Evolutionary conservation across 2,113 vertebrate species (phyloP).

Genomic region (Lophura nycthemera): DNA sequence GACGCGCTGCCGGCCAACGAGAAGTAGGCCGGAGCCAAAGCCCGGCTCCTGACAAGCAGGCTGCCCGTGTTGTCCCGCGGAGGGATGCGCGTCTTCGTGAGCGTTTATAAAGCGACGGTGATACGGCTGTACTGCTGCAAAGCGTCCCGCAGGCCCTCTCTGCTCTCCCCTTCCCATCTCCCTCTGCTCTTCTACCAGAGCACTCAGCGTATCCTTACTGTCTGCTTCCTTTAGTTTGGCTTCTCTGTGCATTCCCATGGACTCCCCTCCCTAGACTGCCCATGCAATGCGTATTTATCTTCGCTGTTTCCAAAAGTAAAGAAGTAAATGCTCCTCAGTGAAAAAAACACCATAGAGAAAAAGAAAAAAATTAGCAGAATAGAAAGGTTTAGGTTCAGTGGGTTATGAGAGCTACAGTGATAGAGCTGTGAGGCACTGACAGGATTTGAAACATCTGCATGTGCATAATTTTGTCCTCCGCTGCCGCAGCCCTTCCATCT

Average conservation of each 20-base stretch:
- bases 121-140: accelerated
- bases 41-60: accelerated
- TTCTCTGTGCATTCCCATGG: accelerated
- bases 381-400: background rate
- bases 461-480: background rate
- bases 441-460: background rate
- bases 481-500: background rate
- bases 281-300: background rate
- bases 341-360: background rate
- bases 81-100: accelerated
- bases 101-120: accelerated
- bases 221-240: background rate
- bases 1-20: too few relatives aligned
- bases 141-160: background rate
- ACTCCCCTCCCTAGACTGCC: background rate
- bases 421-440: background rate
- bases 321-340: background rate
- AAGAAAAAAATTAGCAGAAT: background rate
- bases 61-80: accelerated
- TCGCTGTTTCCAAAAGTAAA: background rate
- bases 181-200: background rate
- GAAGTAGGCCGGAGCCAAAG: too few relatives aligned
- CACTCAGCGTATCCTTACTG: accelerated
- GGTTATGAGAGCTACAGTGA: background rate
- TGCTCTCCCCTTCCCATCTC: too few relatives aligned